These are phyloP conservation scores for Orgyia antiqua DNA, from an alignment of 2,888 invertebrate genomes.

Conservation along the genomic window DNA sequence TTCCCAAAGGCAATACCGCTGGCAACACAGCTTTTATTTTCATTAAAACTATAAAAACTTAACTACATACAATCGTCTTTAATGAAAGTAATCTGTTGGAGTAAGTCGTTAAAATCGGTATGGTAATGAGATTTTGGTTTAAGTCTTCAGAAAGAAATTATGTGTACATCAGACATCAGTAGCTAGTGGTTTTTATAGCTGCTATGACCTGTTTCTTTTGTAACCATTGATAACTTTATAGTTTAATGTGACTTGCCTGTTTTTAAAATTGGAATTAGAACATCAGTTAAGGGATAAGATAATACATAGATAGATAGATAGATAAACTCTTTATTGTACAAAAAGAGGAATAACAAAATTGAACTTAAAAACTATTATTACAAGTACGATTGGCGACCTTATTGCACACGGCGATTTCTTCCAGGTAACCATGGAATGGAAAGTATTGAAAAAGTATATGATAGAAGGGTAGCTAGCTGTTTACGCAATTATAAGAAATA, in stretches of 20 bases:
- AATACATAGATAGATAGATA: no score
- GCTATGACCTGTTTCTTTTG: conserved; percentile 11
- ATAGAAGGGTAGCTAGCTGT: no score
- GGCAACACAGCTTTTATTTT: background rate
- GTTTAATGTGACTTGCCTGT: conserved; percentile 9
- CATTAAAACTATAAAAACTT: conserved; percentile 40
- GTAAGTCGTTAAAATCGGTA: conserved; percentile 52
- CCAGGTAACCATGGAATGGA: no score
- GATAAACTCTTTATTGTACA: no score
- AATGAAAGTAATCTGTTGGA: conserved; percentile 49
- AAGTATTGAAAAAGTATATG: no score
- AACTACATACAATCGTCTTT: conserved; percentile 46
- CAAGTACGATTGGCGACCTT: no score
- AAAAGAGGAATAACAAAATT: no score
- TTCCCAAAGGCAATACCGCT: conserved; percentile 4
- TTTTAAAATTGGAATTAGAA: no score
- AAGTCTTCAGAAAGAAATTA: conserved; percentile 13
- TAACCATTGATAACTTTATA: conserved; percentile 13
- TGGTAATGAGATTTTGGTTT: conserved; percentile 47
- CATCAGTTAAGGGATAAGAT: no score
- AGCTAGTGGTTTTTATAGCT: conserved; percentile 15
- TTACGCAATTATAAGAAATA: no score
- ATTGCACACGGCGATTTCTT: no score
- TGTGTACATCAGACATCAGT: conserved; percentile 19
- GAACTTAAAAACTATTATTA: no score